Conservation (phyloP, 1,140 invertebrate genomes). For the Psix sp. region DNA sequence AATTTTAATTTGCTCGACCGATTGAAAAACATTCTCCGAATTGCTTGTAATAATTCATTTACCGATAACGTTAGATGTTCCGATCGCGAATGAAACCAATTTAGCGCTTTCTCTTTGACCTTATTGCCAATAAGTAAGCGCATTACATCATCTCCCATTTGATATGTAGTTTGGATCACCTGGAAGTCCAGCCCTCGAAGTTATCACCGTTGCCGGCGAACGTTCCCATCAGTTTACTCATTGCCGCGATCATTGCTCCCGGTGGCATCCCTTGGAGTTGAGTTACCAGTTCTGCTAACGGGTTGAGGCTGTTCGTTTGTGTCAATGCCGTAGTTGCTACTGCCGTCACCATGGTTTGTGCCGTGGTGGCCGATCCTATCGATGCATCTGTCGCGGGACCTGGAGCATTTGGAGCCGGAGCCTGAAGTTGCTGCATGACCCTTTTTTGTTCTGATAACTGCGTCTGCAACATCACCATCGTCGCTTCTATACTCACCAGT, state of each 20-base stretch:
- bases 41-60: slow-evolving; percentile 5
- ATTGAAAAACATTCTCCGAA: slow-evolving; percentile 32
- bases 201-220: slow-evolving; percentile 10
- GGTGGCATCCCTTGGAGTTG: neutral
- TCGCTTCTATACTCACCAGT: too few relatives aligned
- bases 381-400: too few relatives aligned
- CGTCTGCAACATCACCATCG: too few relatives aligned
- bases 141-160: neutral
- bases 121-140: slow-evolving; percentile 1
- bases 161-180: slow-evolving; percentile 3
- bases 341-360: too few relatives aligned
- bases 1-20: slow-evolving; percentile 2
- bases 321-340: too few relatives aligned
- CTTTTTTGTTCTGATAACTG: too few relatives aligned
- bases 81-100: slow-evolving; percentile 15
- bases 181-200: slow-evolving; percentile 12
- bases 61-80: slow-evolving; percentile 12
- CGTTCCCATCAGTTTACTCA: slow-evolving; percentile 2
- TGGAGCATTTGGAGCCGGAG: too few relatives aligned
- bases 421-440: too few relatives aligned
- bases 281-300: too few relatives aligned
- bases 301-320: too few relatives aligned
- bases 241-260: slow-evolving; percentile 26
- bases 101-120: slow-evolving; percentile 14
- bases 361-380: too few relatives aligned